Evolutionary conservation across 2,888 invertebrate species (phyloP).

Genomic region (Spisula solida): DNA sequence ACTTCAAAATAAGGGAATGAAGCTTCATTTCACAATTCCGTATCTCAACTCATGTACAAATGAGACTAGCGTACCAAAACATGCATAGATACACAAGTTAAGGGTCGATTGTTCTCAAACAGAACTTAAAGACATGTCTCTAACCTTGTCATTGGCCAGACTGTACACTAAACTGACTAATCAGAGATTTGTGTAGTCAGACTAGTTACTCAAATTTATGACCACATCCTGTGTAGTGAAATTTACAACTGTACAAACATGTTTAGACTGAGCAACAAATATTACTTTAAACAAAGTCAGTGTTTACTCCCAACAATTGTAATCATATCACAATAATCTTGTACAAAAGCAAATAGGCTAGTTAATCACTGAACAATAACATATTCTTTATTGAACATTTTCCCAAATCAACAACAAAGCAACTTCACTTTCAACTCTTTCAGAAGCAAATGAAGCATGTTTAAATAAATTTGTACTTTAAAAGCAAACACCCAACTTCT

Average conservation of each 20-base stretch:
- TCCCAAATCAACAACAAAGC: background rate
- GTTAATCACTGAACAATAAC: background rate
- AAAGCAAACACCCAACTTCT: background rate
- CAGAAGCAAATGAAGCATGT: background rate
- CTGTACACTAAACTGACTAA: too few relatives aligned
- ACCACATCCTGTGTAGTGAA: background rate
- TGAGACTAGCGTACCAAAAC: background rate
- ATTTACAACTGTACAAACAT: background rate
- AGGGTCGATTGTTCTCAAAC: too few relatives aligned
- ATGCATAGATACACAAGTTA: conserved; percentile 14
- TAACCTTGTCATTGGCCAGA: too few relatives aligned
- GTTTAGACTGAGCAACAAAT: background rate
- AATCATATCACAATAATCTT: background rate
- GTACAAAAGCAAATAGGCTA: background rate
- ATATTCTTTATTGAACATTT: background rate
- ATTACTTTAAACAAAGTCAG: background rate
- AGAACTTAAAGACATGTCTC: too few relatives aligned
- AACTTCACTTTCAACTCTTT: background rate
- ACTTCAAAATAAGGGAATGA: conserved; percentile 2
- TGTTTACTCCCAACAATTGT: background rate
- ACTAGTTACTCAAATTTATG: too few relatives aligned
- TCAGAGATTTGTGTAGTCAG: too few relatives aligned
- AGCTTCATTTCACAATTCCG: background rate
- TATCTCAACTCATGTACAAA: background rate
- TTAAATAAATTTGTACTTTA: background rate